phyloP scores from a whole-genome alignment of 2,113 vertebrate species.

The Polyodon spathula region DNA sequence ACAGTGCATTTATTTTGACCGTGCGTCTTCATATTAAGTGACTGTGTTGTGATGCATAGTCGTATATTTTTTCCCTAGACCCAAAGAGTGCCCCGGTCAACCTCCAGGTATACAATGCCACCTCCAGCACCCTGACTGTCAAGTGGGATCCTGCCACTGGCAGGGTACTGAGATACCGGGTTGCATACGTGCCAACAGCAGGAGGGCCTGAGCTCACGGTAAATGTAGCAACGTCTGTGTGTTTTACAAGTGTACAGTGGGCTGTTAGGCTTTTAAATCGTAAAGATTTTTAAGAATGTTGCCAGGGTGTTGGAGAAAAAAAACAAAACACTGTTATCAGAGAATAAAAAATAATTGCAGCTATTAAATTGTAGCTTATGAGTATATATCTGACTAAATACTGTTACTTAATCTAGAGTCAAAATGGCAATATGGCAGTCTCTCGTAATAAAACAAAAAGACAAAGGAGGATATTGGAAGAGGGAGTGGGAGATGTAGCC shows the following conservation, averaged over 20 bases:
- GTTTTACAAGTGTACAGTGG: not conserved
- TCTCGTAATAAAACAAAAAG: no score
- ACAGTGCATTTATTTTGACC: not conserved
- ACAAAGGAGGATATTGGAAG: no score
- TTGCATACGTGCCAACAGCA: constrained; percentile 59
- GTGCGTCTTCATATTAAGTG: not conserved
- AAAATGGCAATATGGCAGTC: no score
- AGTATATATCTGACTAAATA: no score
- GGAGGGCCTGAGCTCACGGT: constrained; percentile 67
- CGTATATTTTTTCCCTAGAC: constrained; percentile 45
- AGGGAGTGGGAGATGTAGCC: no score
- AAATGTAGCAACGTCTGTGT: constrained; percentile 30
- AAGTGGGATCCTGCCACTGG: constrained; percentile 86
- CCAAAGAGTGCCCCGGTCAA: constrained; percentile 72
- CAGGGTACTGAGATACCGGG: constrained; percentile 73
- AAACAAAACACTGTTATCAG: no score
- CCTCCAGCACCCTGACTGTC: constrained; percentile 68
- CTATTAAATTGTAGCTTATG: no score
- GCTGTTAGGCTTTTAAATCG: not conserved
- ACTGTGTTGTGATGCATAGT: not conserved
- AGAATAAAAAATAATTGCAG: no score
- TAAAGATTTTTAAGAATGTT: no score
- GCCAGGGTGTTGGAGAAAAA: no score
- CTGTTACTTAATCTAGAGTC: no score
- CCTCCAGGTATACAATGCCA: constrained; percentile 82